Base-by-base conservation (phyloP, 1,140 invertebrate species). In the Ruditapes philippinarum region DNA sequence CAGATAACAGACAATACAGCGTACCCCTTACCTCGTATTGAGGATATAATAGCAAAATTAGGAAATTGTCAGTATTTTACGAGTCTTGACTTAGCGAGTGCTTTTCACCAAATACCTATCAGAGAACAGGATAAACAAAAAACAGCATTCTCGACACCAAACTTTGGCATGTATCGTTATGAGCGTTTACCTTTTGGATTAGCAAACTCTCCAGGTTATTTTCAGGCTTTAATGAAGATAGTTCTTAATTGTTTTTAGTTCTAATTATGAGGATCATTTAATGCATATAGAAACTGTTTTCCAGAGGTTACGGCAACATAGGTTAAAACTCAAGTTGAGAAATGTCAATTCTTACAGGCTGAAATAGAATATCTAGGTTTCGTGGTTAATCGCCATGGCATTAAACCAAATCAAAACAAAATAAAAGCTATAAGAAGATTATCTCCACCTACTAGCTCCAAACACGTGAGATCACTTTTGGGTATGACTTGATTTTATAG, bases 171-270 rank as follows among this genome's bases (percentile, higher is more conserved):
- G n/a, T n/a, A n/a, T n/a, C n/a, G n/a, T n/a, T n/a, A n/a, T n/a
- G n/a, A n/a, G n/a, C n/a, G n/a, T n/a, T n/a, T n/a, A n/a, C 89
- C 91, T 38, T 94, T 94, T 83, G 88, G 91, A 17, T 82, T 94
- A 1, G 45, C 31, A 28, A 93, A 91, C 76, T 84, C 81, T 38
- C 83, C 90, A 1, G 90, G 83, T 19, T 90, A 89, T 12, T 94
- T 95, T 89, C 79, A 93, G 76, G 54, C 92, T 84, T 60, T 90
- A 14, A 93, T 95, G 85, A n/a, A n/a, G n/a, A n/a, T n/a, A n/a
- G n/a, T n/a, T n/a, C n/a, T n/a, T n/a, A n/a, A n/a, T n/a, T n/a
- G n/a, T n/a, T n/a, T n/a, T n/a, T n/a, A n/a, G n/a, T n/a, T n/a
- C n/a, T n/a, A n/a, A n/a, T n/a, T n/a, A n/a, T n/a, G n/a, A n/a